Evolutionary conservation across 2,113 vertebrate genomes (phyloP).

Genomic region (Oriolus oriolus): DNA sequence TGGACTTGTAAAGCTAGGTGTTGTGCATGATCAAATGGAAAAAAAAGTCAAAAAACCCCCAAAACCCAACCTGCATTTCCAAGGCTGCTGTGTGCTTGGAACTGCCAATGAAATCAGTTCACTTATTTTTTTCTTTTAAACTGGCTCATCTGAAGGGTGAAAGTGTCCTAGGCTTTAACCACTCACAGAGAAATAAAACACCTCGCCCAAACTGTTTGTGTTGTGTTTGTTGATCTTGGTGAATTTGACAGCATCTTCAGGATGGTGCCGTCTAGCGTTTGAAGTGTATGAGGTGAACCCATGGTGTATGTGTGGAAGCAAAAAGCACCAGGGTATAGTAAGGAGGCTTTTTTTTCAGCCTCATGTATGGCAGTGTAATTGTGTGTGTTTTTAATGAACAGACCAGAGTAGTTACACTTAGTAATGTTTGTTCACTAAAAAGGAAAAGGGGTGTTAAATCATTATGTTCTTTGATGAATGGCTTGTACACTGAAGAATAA

Average conservation of each 20-base stretch:
- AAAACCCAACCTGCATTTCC: not conserved
- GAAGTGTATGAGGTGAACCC: not conserved
- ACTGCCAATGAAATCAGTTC: not conserved
- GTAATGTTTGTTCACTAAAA: conserved; percentile 72
- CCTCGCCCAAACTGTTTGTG: not conserved
- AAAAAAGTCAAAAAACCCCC: fast-evolving
- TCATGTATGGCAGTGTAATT: conserved; percentile 34
- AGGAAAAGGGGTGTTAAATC: conserved; percentile 71
- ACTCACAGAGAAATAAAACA: not conserved
- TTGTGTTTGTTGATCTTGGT: not conserved
- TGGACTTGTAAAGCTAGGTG: not conserved
- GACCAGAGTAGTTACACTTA: conserved; percentile 68
- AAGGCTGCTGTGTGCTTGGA: not conserved
- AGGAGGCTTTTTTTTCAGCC: not conserved
- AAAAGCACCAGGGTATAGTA: not conserved
- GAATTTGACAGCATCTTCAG: not conserved
- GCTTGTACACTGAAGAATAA: conserved; percentile 84
- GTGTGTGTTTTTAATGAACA: conserved; percentile 70
- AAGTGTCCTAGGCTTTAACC: not conserved
- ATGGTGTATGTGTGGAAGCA: not conserved
- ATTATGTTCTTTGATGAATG: conserved; percentile 87
- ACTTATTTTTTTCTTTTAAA: not conserved
- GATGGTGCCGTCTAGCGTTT: not conserved
- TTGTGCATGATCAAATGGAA: not conserved
- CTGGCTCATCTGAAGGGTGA: not conserved